Evolutionary conservation across 2,113 vertebrate species (phyloP).

Genomic region (Brachyhypopomus gauderio): DNA sequence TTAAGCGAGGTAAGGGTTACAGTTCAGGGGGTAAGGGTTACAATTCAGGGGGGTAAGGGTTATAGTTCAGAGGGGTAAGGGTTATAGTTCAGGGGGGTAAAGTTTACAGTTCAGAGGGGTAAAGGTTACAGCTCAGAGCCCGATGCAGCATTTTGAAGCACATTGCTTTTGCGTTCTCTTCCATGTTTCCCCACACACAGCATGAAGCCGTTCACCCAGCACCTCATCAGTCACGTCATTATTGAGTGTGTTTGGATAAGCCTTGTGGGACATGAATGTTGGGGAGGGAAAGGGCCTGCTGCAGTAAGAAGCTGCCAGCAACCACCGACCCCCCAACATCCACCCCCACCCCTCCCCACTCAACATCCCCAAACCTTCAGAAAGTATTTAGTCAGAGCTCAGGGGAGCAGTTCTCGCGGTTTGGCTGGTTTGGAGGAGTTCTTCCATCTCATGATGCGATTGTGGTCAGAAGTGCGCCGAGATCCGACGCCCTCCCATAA

Average conservation of each 20-base stretch:
- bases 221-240: slow-evolving; percentile 17
- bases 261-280: neutral
- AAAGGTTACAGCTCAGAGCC: neutral
- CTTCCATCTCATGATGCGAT: slow-evolving; percentile 16
- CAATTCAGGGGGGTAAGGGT: too few species aligned
- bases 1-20: too few species aligned
- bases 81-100: neutral
- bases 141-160: neutral
- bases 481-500: neutral
- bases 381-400: slow-evolving; percentile 14
- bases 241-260: slow-evolving; percentile 4
- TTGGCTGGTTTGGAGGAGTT: slow-evolving; percentile 26
- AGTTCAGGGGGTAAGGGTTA: too few species aligned
- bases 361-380: neutral
- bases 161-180: neutral
- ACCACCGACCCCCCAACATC: neutral
- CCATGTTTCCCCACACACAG: neutral
- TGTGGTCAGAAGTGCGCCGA: slow-evolving; percentile 10
- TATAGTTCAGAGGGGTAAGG: too few species aligned
- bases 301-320: neutral
- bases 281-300: slow-evolving; percentile 14
- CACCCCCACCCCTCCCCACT: too few species aligned
- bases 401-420: slow-evolving; percentile 21
- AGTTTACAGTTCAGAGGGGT: neutral
- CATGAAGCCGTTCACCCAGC: neutral